Conservation (phyloP, 2,888 invertebrate genomes). For the Tridacna crocea region DNA sequence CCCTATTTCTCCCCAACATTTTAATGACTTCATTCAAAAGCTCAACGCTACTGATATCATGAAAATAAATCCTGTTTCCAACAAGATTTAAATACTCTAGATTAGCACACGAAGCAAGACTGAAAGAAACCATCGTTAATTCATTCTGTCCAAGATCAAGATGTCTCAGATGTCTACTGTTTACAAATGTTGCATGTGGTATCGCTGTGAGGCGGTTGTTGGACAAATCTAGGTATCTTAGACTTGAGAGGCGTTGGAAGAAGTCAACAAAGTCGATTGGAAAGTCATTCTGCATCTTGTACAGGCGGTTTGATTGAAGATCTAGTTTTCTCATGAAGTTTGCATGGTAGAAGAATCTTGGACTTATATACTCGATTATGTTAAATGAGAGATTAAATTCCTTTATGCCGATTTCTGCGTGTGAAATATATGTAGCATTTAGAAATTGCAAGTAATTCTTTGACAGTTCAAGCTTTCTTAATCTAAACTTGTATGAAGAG, state of each 20-base stretch:
- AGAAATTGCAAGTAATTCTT: neutral
- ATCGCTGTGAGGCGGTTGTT: neutral
- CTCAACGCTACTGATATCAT: neutral
- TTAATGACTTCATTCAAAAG: too few species aligned
- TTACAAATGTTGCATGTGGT: neutral
- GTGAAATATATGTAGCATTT: neutral
- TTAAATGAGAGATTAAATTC: neutral
- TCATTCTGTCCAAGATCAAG: neutral
- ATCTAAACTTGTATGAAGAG: neutral
- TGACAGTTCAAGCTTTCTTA: neutral
- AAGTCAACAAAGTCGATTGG: neutral
- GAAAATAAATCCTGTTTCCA: neutral
- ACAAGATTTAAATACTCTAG: neutral
- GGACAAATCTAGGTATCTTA: neutral
- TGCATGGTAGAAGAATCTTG: neutral
- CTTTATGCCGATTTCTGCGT: neutral
- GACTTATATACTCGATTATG: slow-evolving; percentile 4
- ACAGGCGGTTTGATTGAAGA: neutral
- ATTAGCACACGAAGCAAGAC: neutral
- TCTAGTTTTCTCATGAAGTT: neutral
- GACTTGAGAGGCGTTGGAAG: neutral
- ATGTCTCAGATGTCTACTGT: neutral
- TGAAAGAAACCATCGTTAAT: neutral
- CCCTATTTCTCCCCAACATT: too few species aligned
- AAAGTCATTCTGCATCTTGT: neutral